phyloP scores from a whole-genome alignment of 2,797 vertebrate species.

The Cetoscarus ocellatus region DNA sequence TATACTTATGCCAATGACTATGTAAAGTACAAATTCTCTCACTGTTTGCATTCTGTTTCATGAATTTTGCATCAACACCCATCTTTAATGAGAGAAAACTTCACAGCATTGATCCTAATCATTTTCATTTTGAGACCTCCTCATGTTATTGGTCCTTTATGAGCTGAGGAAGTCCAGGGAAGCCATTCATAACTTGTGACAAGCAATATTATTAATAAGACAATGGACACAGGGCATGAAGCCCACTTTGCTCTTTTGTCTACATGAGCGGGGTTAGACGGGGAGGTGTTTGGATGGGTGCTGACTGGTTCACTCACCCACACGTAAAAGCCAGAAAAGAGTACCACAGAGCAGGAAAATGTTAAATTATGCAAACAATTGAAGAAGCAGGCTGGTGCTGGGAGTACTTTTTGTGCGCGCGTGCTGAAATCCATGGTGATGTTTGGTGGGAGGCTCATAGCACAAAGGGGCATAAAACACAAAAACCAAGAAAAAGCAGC shows the following conservation, averaged over 20 bases:
- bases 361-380: slow-evolving; percentile 65
- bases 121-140: slow-evolving; percentile 20
- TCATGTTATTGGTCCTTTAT: slow-evolving; percentile 19
- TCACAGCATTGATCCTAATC: neutral
- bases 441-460: slow-evolving; percentile 10
- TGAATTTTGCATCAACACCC: neutral
- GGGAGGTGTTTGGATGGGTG: slow-evolving; percentile 22
- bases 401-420: slow-evolving; percentile 16
- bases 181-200: slow-evolving; percentile 32
- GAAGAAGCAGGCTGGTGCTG: slow-evolving; percentile 35
- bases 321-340: slow-evolving; percentile 32
- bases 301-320: slow-evolving; percentile 31
- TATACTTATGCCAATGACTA: neutral
- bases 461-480: slow-evolving; percentile 10
- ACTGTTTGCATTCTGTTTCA: neutral
- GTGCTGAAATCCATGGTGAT: slow-evolving; percentile 24
- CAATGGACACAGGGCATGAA: slow-evolving; percentile 25
- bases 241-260: slow-evolving; percentile 24
- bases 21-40: neutral
- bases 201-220: slow-evolving; percentile 42
- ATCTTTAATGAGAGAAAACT: neutral
- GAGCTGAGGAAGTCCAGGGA: slow-evolving; percentile 15
- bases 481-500: slow-evolving; percentile 31
- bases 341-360: slow-evolving; percentile 32
- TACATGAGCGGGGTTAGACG: slow-evolving; percentile 26